Base-by-base conservation (phyloP, 53 echinoderm and acorn worm species). In the Echinarachnius parma region DNA sequence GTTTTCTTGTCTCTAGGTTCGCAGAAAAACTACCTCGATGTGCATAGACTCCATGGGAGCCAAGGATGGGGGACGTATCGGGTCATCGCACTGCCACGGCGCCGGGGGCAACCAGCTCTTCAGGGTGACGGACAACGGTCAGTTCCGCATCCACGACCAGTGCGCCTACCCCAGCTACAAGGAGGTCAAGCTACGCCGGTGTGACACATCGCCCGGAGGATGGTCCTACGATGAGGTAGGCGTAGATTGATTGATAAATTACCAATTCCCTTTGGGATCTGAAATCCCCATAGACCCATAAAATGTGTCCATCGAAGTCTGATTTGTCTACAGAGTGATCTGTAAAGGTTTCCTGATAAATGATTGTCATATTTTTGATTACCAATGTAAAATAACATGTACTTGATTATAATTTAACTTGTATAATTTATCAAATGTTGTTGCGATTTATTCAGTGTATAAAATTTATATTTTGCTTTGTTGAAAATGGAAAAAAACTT, bases 81-180 rank as follows among this genome's bases (percentile, higher is more conserved):
- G 90, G 19, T 80, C 87, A 39, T 90, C 90, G 9, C 84, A 86
- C 70, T 94, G 95, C 54, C 95, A 94, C 15, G 95, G 95, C 4
- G 86, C 83, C 5, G 95, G 95, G 0, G 95, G 95, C 1, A 94
- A 94, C 69, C 95, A 94, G 44, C 84, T 94, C 34, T 87, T 94
- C 44, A 68, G 85, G 46, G 52, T 94, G 2, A 87, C 95, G 4
- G 79, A 77, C n/a, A 84, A 87, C 15, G 89, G 90, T 14, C 83
- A 94, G 62, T 81, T 94, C 15, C 82, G 95, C 14, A 83, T 94
- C 55, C 86, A 94, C 24, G 95, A 94, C 49, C 90, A 89, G 60
- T 94, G 95, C 77, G 86, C 84, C 50, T 90, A 76, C 44, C 79
- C 81, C 10, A 46, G 46, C 20, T 80, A 80, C 9, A 32, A 57